These are phyloP conservation scores for Etheostoma spectabile DNA, from an alignment of 2,113 vertebrate species.

Conservation along the genomic window DNA sequence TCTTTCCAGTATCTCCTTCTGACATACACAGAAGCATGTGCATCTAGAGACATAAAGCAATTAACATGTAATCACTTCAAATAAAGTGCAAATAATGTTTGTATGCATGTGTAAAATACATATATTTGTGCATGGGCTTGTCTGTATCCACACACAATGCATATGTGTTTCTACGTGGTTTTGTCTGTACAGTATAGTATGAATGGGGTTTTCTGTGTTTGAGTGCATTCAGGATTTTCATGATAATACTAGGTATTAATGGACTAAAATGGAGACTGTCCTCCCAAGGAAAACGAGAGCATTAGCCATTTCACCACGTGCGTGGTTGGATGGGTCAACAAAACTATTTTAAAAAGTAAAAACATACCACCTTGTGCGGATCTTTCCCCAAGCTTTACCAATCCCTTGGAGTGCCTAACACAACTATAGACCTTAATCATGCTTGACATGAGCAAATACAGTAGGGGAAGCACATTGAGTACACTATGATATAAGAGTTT, in stretches of 20 bases:
- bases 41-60: background rate
- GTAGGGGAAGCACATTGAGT: background rate
- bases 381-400: background rate
- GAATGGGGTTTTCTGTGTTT: no score
- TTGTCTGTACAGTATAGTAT: no score
- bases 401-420: background rate
- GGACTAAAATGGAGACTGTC: no score
- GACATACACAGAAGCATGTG: background rate
- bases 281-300: no score
- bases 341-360: background rate
- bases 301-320: no score
- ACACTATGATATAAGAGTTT: background rate
- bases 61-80: background rate
- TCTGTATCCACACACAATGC: background rate
- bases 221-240: no score
- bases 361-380: background rate
- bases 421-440: background rate
- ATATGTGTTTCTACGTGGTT: background rate
- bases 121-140: background rate
- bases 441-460: background rate
- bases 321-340: background rate
- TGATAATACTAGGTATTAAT: no score
- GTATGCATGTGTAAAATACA: background rate
- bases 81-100: background rate
- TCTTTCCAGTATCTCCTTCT: constrained; percentile 12